Base-by-base conservation (phyloP, 2,113 vertebrate species). In the Ia io region DNA sequence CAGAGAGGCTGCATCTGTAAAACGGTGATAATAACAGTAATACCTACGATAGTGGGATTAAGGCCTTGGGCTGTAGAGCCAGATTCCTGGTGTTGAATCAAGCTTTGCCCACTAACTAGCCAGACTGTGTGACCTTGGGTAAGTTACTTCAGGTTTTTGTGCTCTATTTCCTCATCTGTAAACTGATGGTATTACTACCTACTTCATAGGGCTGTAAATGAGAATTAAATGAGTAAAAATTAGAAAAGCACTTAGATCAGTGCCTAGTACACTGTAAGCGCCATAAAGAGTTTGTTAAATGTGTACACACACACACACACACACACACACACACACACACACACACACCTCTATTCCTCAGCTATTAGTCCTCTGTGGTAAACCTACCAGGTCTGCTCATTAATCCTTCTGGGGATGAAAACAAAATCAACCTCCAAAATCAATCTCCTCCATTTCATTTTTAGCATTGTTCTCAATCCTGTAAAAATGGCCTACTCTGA, bases 131-230 rank as follows among this genome's bases (percentile, higher is more conserved):
- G 63, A 78, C 74, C 28, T 47, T 32, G 12, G 67, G 12, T 28
- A 87, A 90, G 47, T 94, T 71, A 85, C 25, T 84, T 79, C 89
- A 70, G 51, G 51, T 40, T 95, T 59, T 51, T 91, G 84, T 25
- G 65, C 35, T 83, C 42, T 76, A 22, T 83, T 91, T 88, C 47
- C 83, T 91, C 59, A 77, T 76, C 83, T 93, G 30, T 63, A 97
- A 87, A 92, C 42, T 65, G 37, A 59, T 12, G 44, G 7, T 67
- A 85, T 32, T 67, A 92, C 30, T 73, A 51, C 30, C 20, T 92
- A 67, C 67, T 93, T 95, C 80, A 77, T 8, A 77, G 20, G 35
- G 61, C 44, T 88, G 32, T n/a, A 76, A 83, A 56, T n/a, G 40
- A 97, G 22, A 44, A 80, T 11, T 84, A 73, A 78, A 40, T 63